phyloP scores from a whole-genome alignment of 2,797 vertebrate genomes.

The Melanotaenia parkinsoni region DNA sequence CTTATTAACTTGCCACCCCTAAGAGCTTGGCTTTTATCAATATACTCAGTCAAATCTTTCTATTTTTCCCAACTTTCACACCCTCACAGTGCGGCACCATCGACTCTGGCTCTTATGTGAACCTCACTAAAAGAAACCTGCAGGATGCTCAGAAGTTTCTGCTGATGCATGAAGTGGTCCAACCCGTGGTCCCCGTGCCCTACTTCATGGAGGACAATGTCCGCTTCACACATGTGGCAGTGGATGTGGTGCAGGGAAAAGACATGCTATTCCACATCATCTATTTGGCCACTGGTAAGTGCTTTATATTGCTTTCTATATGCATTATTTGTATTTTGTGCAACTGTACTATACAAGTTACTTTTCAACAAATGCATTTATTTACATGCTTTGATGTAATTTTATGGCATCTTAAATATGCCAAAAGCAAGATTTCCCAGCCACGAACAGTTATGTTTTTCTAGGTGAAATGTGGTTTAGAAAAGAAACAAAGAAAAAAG shows the following conservation, averaged over 20 bases:
- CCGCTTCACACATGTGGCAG: slow-evolving; percentile 92
- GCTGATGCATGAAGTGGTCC: slow-evolving; percentile 95
- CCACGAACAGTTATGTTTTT: neutral
- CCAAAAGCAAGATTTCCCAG: neutral
- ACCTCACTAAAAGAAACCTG: slow-evolving; percentile 94
- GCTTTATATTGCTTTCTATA: neutral
- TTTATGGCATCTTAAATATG: neutral
- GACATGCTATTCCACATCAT: slow-evolving; percentile 95
- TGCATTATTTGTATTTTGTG: neutral
- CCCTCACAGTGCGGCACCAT: slow-evolving; percentile 90
- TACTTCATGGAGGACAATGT: slow-evolving; percentile 97
- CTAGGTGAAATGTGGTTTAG: neutral
- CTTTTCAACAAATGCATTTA: neutral
- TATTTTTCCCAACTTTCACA: slow-evolving; percentile 5
- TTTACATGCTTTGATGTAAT: neutral
- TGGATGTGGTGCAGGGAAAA: slow-evolving; percentile 96
- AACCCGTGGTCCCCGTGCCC: slow-evolving; percentile 89
- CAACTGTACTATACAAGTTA: neutral
- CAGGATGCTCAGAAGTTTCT: slow-evolving; percentile 97
- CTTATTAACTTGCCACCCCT: slow-evolving; percentile 40
- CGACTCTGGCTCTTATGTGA: slow-evolving; percentile 92
- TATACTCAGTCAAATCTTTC: slow-evolving; percentile 40
- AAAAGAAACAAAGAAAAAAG: neutral
- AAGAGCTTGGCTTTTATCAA: slow-evolving; percentile 39
- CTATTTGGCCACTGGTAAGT: slow-evolving; percentile 94